These are phyloP conservation scores for Corythaeola cristata DNA, from an alignment of 2,113 vertebrate species.

Conservation along the genomic window DNA sequence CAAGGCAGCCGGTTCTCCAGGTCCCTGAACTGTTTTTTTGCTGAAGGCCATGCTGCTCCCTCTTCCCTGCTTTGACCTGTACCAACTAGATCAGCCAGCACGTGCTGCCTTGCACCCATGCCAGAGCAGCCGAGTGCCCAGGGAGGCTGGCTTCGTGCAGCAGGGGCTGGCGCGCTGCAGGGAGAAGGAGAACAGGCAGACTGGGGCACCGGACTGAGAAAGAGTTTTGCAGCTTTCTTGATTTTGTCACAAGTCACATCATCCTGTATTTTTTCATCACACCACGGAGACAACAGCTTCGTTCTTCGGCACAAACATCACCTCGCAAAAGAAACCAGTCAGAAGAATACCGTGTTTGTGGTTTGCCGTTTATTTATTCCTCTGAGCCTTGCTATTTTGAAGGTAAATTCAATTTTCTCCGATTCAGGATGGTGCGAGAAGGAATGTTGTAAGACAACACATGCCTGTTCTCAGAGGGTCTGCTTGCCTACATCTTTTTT, in stretches of 20 bases:
- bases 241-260: neutral
- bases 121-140: neutral
- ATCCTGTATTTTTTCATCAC: neutral
- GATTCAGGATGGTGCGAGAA: neutral
- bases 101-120: neutral
- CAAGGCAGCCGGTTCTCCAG: neutral
- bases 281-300: neutral
- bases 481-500: neutral
- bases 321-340: neutral
- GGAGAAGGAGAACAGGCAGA: neutral
- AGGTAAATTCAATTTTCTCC: neutral
- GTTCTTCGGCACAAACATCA: neutral
- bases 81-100: neutral
- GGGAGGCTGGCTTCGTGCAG: neutral
- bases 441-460: neutral
- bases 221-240: neutral
- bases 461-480: neutral
- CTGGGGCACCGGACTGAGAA: neutral
- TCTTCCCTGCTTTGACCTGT: conserved; percentile 28
- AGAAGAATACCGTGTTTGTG: neutral
- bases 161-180: neutral
- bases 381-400: neutral
- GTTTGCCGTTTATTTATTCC: neutral
- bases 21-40: conserved; percentile 2
- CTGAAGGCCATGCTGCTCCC: neutral